These are phyloP conservation scores for Calvadosia cruxmelitensis DNA, from an alignment of 30 jellyfish, hydroid and myxozoan species.

Conservation along the genomic window DNA sequence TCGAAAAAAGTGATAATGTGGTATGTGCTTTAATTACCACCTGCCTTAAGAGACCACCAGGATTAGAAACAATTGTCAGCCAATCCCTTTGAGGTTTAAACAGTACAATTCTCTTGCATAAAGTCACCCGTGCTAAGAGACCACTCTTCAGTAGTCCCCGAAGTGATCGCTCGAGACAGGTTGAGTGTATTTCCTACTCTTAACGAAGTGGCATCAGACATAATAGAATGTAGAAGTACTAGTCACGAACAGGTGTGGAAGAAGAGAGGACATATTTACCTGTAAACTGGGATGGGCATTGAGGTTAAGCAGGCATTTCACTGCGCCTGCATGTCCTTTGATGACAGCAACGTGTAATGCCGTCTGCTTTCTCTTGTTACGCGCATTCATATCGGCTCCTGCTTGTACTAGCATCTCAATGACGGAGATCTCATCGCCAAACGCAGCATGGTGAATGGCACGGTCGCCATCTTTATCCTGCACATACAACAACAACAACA, in stretches of 20 bases:
- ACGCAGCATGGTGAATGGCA: conserved; percentile 85
- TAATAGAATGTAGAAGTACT: no score
- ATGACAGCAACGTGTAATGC: conserved; percentile 82
- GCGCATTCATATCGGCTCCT: conserved; percentile 72
- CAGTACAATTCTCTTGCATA: no score
- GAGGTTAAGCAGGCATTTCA: conserved; percentile 18
- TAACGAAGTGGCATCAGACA: no score
- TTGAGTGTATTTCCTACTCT: no score
- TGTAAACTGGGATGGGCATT: conserved; percentile 44
- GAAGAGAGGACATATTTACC: conserved; percentile 7
- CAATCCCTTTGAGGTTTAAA: no score
- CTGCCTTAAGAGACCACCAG: no score
- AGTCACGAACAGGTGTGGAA: not conserved
- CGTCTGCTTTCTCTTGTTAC: conserved; percentile 78
- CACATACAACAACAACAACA: not conserved
- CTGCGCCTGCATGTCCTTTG: conserved; percentile 85
- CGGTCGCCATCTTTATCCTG: conserved; percentile 89
- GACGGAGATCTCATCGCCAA: conserved; percentile 56
- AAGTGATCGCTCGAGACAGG: no score
- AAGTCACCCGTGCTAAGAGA: no score
- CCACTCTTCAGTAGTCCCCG: no score
- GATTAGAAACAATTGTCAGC: no score
- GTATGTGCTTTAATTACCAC: no score
- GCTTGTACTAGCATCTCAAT: conserved; percentile 44
- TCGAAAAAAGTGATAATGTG: no score